phyloP scores from a whole-genome alignment of 1,140 invertebrate genomes.

The Amyelois transitella region DNA sequence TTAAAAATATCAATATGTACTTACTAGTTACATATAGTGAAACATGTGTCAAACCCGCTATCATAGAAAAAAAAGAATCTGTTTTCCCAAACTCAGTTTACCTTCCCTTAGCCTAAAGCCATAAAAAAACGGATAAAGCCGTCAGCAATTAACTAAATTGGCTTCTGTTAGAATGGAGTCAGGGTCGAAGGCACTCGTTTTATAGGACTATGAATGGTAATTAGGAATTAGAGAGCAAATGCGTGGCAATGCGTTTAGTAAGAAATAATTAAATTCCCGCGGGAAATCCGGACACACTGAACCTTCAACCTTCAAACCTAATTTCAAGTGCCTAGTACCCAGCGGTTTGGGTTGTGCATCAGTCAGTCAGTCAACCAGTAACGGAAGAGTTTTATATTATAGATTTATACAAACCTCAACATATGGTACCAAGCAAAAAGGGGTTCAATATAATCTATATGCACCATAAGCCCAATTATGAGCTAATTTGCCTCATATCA shows the following conservation, averaged over 20 bases:
- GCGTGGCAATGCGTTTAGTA: too few species aligned
- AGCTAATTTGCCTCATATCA: neutral
- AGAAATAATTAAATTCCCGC: too few species aligned
- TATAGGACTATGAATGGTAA: slow-evolving; percentile 34
- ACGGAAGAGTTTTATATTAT: too few species aligned
- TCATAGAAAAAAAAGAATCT: too few species aligned
- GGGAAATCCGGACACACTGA: too few species aligned
- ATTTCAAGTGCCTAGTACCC: too few species aligned
- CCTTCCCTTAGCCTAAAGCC: neutral
- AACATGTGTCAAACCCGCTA: too few species aligned
- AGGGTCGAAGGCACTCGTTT: slow-evolving; percentile 21
- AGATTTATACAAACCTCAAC: slow-evolving; percentile 3
- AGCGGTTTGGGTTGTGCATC: too few species aligned
- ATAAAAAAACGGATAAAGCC: slow-evolving; percentile 17
- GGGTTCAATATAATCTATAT: neutral
- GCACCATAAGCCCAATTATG: neutral
- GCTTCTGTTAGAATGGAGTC: slow-evolving; percentile 20
- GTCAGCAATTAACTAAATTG: slow-evolving; percentile 32
- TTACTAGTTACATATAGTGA: too few species aligned
- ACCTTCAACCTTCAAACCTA: too few species aligned
- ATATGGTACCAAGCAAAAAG: neutral
- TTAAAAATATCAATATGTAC: too few species aligned
- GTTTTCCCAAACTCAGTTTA: neutral
- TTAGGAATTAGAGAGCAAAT: slow-evolving; percentile 17
- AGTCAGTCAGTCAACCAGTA: too few species aligned